Evolutionary conservation across 2,113 vertebrate species (phyloP).

Genomic region (Balaeniceps rex): DNA sequence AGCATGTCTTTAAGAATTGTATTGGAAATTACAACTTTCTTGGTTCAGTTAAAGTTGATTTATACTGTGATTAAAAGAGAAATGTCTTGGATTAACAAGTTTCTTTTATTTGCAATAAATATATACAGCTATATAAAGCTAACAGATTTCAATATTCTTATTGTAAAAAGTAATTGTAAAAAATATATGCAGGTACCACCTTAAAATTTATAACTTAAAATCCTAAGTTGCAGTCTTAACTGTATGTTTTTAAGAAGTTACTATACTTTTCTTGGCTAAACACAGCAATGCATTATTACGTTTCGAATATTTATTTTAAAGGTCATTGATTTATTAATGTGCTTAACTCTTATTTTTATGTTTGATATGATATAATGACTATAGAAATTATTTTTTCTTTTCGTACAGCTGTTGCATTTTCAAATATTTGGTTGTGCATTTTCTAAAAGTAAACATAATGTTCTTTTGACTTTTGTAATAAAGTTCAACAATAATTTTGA

Average conservation of each 20-base stretch:
- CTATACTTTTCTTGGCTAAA: neutral
- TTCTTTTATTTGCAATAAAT: neutral
- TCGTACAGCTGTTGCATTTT: neutral
- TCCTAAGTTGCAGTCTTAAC: neutral
- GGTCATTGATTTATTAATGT: neutral
- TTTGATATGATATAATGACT: neutral
- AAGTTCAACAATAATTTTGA: neutral
- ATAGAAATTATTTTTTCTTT: neutral
- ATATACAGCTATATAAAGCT: neutral
- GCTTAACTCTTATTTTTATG: neutral
- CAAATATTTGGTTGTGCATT: neutral
- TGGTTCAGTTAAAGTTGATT: neutral
- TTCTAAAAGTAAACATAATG: neutral
- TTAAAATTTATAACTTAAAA: neutral
- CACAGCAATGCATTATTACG: neutral
- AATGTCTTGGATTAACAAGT: neutral
- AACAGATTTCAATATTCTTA: neutral
- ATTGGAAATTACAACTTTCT: neutral
- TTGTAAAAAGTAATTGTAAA: neutral
- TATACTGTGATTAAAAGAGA: neutral
- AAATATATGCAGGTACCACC: neutral
- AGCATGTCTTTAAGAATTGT: neutral
- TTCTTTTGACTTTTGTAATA: neutral
- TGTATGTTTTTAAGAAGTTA: neutral
- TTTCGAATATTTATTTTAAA: neutral